Evolutionary conservation across 2,888 invertebrate genomes (phyloP).

Genomic region (Leptinotarsa juncta): DNA sequence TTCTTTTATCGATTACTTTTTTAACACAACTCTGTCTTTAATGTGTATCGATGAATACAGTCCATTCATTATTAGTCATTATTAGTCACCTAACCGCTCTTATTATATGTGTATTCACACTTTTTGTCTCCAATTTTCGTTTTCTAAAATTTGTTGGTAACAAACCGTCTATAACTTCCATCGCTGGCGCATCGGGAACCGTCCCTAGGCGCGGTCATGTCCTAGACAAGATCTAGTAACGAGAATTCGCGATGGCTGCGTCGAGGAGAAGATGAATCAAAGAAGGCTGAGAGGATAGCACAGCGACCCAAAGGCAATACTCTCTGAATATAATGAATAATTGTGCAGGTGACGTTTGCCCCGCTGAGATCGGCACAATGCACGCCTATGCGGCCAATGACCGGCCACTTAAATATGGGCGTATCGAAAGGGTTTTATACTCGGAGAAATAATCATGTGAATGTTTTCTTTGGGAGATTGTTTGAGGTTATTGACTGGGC

Average conservation of each 20-base stretch:
- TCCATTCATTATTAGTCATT: too few species aligned
- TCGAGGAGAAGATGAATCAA: slow-evolving; percentile 21
- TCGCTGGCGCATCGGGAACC: slow-evolving; percentile 21
- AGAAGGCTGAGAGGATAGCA: slow-evolving; percentile 14
- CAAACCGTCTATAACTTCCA: background rate
- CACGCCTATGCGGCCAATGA: slow-evolving; percentile 52
- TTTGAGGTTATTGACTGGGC: too few species aligned
- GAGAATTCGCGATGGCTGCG: slow-evolving; percentile 35
- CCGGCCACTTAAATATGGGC: slow-evolving; percentile 44
- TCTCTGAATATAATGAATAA: slow-evolving; percentile 50
- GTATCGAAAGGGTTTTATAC: slow-evolving; percentile 2
- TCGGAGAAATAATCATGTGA: background rate
- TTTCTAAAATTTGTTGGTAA: background rate
- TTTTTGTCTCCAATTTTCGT: background rate
- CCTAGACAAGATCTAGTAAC: slow-evolving; percentile 34
- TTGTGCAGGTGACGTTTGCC: slow-evolving; percentile 51
- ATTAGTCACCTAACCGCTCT: too few species aligned
- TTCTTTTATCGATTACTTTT: too few species aligned
- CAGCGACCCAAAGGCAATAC: slow-evolving; percentile 40
- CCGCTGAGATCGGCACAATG: slow-evolving; percentile 46
- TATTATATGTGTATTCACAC: background rate
- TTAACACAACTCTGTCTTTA: too few species aligned
- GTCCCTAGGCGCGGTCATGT: slow-evolving; percentile 27
- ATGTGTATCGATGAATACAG: too few species aligned
- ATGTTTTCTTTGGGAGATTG: background rate